Evolutionary conservation across 2,797 vertebrate species (phyloP), one percentile per base, ranked within the genome.

Genomic region (Caiman crocodilus): DNA sequence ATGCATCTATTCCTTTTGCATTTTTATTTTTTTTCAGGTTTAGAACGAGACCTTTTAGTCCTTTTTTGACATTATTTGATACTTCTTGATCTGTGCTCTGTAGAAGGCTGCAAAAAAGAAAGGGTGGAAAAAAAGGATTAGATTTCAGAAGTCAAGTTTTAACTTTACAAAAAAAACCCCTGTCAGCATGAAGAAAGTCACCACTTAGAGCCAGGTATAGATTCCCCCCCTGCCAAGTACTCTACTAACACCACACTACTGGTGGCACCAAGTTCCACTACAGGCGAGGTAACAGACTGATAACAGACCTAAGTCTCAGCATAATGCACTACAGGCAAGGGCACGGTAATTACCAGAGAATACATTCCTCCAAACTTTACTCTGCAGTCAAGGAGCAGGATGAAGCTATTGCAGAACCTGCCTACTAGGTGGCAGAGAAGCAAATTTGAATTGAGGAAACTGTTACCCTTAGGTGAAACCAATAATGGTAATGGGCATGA

Each of bases 1-100:
- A 98, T 74, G 98, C 98, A 89, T 99, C 98, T 16, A 98, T 96
- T 92, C 99, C 99, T 97, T 98, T 99, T 85, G 96, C 97, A 94
- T 94, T 97, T 95, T 97, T 98, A 89, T 96, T 96, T 95, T 95
- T 97, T 94, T 97, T 93, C 85, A 99, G 97, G 60, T 98, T 97
- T 1, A 98, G 96, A 61, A 98, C 85, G 65, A 99, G 97, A 86
- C 98, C 96, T 97, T 97, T 96, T 76, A 99, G 96, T 76, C 96
- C 98, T 32, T 85, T 96, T 97, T 98, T 99, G 90, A 99, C 98
- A 95, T 98, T 97, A 7, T 93, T 95, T 8, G 97, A 97, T 94
- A 98, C 98, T 15, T 98, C 96, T 93, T 98, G 94, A 71, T 99
- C 98, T 4, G 97, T 94, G 84, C 98, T 99, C 96, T 98, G 98